phyloP scores from a whole-genome alignment of 1,140 invertebrate genomes.

The Luehdorfia chinensis region DNA sequence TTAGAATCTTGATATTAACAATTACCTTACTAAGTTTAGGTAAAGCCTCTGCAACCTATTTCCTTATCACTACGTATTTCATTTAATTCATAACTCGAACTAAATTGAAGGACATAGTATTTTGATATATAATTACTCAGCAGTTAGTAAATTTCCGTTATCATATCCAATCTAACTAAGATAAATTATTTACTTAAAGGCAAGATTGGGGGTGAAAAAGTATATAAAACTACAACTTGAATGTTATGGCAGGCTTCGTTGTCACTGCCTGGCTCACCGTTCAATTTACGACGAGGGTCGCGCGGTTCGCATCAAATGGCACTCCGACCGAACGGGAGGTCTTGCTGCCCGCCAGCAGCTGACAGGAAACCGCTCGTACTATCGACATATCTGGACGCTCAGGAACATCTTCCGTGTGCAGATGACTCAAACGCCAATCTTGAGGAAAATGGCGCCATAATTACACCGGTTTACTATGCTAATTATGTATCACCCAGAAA shows the following conservation, averaged over 20 bases:
- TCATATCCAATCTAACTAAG: no score
- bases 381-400: constrained; percentile 95
- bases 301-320: constrained; percentile 94
- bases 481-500: constrained; percentile 73
- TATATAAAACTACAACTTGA: neutral
- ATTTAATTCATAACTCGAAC: constrained; percentile 43
- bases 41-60: constrained; percentile 63
- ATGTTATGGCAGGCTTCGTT: constrained; percentile 88
- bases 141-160: no score
- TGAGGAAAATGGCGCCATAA: constrained; percentile 96
- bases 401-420: constrained; percentile 97
- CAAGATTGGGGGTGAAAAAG: neutral
- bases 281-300: constrained; percentile 92
- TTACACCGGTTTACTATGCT: constrained; percentile 92
- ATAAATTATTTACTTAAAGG: constrained; percentile 1
- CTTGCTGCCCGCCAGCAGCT: constrained; percentile 82
- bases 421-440: constrained; percentile 99
- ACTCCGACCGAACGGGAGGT: constrained; percentile 86
- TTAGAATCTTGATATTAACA: constrained; percentile 23
- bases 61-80: constrained; percentile 24
- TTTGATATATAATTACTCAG: constrained; percentile 31
- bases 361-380: constrained; percentile 96
- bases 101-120: constrained; percentile 65
- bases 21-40: constrained; percentile 27
- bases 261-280: constrained; percentile 97